Evolutionary conservation across 2,888 invertebrate genomes (phyloP).

Genomic region (Rugalucina vietnamica): DNA sequence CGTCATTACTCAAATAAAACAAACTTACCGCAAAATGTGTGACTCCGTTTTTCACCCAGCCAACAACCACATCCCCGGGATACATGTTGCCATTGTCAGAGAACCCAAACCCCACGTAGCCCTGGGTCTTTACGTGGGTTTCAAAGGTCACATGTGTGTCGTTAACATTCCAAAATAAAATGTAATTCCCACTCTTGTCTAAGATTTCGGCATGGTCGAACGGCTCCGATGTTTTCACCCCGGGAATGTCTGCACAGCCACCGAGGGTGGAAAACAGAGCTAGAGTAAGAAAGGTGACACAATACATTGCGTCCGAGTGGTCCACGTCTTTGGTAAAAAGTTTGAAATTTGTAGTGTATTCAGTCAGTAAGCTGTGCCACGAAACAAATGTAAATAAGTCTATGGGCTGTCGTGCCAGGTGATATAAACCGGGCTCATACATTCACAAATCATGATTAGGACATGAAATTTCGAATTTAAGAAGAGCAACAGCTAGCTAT

Average conservation of each 20-base stretch:
- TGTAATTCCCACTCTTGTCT: conserved; percentile 45
- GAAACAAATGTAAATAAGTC: too few species aligned
- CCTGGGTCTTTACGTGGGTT: conserved; percentile 81
- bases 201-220: conserved; percentile 28
- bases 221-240: conserved; percentile 34
- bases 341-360: too few species aligned
- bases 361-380: too few species aligned
- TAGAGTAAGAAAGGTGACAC: too few species aligned
- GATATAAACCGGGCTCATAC: too few species aligned
- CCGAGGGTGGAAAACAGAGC: not conserved
- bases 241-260: not conserved
- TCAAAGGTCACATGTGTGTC: conserved; percentile 60
- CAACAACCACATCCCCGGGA: conserved; percentile 94
- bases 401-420: too few species aligned
- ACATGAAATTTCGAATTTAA: too few species aligned
- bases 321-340: too few species aligned
- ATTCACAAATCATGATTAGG: too few species aligned
- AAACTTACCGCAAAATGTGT: conserved; percentile 57
- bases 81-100: conserved; percentile 91
- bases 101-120: conserved; percentile 94
- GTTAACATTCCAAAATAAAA: conserved; percentile 57
- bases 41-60: conserved; percentile 88
- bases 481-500: too few species aligned
- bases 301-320: too few species aligned
- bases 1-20: too few species aligned